phyloP scores from a whole-genome alignment of 2,888 invertebrate species.

The Stenodema calcarata region DNA sequence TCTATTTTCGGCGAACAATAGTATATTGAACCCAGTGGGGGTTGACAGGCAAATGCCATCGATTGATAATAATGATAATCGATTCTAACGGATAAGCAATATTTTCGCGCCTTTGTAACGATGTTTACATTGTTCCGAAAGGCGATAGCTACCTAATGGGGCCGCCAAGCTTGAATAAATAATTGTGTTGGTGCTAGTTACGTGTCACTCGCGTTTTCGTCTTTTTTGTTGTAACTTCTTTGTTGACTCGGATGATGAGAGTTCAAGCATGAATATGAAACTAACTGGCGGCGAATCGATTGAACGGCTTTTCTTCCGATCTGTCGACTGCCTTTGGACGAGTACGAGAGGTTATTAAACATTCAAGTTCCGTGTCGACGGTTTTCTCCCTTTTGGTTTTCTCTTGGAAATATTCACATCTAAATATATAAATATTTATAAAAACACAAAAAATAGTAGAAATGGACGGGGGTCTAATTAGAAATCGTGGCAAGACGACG shows the following conservation, averaged over 20 bases:
- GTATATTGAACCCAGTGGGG: no score
- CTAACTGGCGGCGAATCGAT: neutral
- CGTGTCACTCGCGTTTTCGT: neutral
- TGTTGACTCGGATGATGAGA: constrained; percentile 15
- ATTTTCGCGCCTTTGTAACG: neutral
- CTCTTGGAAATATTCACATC: no score
- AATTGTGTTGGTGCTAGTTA: constrained; percentile 10
- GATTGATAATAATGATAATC: no score
- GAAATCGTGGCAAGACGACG: neutral
- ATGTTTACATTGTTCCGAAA: neutral
- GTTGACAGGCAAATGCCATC: no score
- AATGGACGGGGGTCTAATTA: constrained; percentile 1
- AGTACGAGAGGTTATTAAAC: neutral
- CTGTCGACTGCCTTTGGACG: neutral
- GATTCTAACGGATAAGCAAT: neutral
- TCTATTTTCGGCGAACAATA: no score
- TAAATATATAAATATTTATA: no score
- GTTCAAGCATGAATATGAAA: constrained; percentile 21
- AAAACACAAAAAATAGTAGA: neutral
- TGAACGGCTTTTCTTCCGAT: neutral
- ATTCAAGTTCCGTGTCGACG: neutral
- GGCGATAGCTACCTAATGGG: neutral
- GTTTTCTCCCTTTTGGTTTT: neutral
- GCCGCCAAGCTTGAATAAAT: neutral
- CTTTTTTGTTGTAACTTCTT: neutral